Percentiles rank a stretch among this genome's conserved stretches.
Evolutionary conservation across 1,140 invertebrate species (phyloP).

Genomic region (Bombus superbus): DNA sequence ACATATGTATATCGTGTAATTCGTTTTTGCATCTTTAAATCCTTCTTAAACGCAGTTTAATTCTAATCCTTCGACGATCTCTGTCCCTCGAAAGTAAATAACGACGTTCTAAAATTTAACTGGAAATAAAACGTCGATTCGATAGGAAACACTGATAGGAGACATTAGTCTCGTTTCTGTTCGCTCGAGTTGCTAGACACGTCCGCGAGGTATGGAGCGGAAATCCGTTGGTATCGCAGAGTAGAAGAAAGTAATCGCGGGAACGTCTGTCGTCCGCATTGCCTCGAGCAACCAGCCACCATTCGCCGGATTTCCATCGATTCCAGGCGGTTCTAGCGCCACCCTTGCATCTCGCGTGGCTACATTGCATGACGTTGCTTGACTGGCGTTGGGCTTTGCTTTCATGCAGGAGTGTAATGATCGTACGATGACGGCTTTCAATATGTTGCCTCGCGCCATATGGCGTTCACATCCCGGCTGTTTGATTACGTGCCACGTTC

Average conservation of each 20-base stretch:
- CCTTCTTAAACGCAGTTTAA: too few relatives aligned
- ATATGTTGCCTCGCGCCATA: constrained; percentile 47
- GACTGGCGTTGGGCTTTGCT: constrained; percentile 42
- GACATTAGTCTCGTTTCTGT: neutral
- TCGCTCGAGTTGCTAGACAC: neutral
- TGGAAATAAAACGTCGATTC: neutral
- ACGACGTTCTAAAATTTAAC: neutral
- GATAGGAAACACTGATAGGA: neutral
- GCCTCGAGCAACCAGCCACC: constrained; percentile 3
- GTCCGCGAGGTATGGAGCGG: neutral
- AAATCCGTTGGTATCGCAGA: neutral
- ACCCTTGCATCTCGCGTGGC: constrained; percentile 12
- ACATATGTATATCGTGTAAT: too few relatives aligned
- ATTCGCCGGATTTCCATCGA: constrained; percentile 33
- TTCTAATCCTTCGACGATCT: neutral
- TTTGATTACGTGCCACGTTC: constrained; percentile 72
- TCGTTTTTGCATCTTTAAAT: neutral
- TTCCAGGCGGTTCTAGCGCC: constrained; percentile 14
- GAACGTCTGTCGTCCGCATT: constrained; percentile 17
- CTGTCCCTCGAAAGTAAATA: too few relatives aligned
- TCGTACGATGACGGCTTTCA: constrained; percentile 69
- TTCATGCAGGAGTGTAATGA: constrained; percentile 65
- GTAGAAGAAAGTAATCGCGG: constrained; percentile 40
- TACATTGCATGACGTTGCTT: neutral
- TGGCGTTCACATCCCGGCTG: constrained; percentile 29